A percentile compares a stretch with the other conserved stretches of the same genome.
Conservation (phyloP, 2,797 vertebrate species). For the Mus minutoides region DNA sequence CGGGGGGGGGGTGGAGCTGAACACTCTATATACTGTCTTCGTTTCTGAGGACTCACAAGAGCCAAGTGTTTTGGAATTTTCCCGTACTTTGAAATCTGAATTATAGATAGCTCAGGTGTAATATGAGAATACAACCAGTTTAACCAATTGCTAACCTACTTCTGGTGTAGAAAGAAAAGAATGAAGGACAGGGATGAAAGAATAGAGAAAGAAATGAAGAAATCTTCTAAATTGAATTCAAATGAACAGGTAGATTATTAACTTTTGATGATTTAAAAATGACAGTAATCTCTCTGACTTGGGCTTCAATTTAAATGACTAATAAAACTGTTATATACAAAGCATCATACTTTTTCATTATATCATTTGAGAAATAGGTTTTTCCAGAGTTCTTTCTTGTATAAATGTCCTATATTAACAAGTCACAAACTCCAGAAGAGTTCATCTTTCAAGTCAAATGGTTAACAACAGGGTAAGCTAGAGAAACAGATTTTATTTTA, state of each 20-base stretch:
- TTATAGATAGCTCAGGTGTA: not conserved
- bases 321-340: not conserved
- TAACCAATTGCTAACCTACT: not conserved
- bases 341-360: not conserved
- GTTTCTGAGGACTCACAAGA: not conserved
- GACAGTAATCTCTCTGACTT: not conserved
- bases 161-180: not conserved
- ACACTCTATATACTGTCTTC: not conserved
- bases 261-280: conserved; percentile 31
- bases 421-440: not conserved
- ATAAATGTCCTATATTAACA: not conserved
- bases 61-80: not conserved
- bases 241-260: not conserved
- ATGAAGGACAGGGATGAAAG: not conserved
- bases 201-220: not conserved
- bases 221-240: not conserved
- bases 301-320: not conserved
- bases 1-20: not conserved
- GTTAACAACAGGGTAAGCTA: not conserved
- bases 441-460: not conserved
- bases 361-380: not conserved
- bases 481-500: not conserved
- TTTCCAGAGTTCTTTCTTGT: not conserved
- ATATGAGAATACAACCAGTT: not conserved
- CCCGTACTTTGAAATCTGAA: not conserved